Conservation (phyloP, 2,113 vertebrate genomes). For the Coptodon bakossiorum region DNA sequence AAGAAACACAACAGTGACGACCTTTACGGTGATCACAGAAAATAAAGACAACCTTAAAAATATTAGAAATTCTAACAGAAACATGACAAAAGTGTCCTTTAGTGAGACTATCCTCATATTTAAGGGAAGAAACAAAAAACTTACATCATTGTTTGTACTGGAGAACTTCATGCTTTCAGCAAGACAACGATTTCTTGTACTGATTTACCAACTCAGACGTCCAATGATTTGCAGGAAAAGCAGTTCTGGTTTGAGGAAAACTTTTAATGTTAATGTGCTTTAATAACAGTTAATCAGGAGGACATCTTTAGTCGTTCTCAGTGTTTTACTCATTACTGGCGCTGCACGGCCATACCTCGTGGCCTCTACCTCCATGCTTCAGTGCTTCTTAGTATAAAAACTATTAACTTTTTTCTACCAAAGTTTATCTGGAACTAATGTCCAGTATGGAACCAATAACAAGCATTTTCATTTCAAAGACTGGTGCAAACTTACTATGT, state of each 20-base stretch:
- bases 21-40: accelerated
- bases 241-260: not conserved
- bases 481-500: not conserved
- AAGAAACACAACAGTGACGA: not conserved
- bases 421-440: not conserved
- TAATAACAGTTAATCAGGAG: not conserved
- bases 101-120: not conserved
- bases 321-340: not conserved
- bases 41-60: not conserved
- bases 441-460: not conserved
- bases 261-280: not conserved
- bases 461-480: not conserved
- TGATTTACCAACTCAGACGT: not conserved
- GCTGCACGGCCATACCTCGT: not conserved
- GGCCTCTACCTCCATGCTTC: not conserved
- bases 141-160: not conserved
- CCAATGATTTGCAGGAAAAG: not conserved
- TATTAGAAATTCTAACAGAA: not conserved
- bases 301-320: not conserved
- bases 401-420: not conserved
- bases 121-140: not conserved
- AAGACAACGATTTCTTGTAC: accelerated
- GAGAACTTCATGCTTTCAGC: not conserved
- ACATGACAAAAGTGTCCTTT: not conserved
- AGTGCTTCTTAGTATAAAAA: not conserved